Evolutionary conservation across 2,888 invertebrate species (phyloP), one percentile per base, ranked within the genome.

Genomic region (Lissonota sp.): DNA sequence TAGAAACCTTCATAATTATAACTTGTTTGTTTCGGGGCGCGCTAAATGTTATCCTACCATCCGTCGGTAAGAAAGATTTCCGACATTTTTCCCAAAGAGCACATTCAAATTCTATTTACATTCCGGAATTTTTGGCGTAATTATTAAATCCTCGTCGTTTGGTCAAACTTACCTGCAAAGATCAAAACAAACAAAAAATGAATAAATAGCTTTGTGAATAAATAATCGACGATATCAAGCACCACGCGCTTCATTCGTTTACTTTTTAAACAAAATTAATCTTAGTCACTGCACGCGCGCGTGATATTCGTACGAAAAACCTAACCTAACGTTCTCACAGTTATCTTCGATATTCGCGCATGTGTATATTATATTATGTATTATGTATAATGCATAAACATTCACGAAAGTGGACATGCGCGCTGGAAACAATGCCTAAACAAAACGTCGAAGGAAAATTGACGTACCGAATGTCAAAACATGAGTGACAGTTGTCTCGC

Each of bases 391-490:
- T 46, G 39, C 8, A 37, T 12, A 37, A 46, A n/a, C 14, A 44
- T 46, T 8, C 44, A 4, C 39, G 39, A 12, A 66, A 26, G 26
- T 26, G 26, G 26, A 26, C 26, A 26, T 26, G 26, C 26, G 26
- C 26, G 26, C 3, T 26, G 26, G 1, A 26, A 26, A 14, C 26
- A 5, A 44, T 44, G 26, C 26, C 26, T 26, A 44, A 6, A 14
- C 5, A n/a, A 49, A 74, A 78, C 63, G 51, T 46, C 5, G 26
- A 71, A 16, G 39, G 37, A 55, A 49, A 71, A 79, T 79, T 46
- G 44, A 73, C 90, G 78, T 87, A 94, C 94, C 94, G 89, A 94
- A 94, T 83, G 94, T 94, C 86, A 94, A 93, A 88, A 93, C 93
- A 90, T 94, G 94, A 79, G 94, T 94, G 91, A 94, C 93, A 88